Conservation (phyloP, 2,797 vertebrate genomes). For the Sebastes minor region DNA sequence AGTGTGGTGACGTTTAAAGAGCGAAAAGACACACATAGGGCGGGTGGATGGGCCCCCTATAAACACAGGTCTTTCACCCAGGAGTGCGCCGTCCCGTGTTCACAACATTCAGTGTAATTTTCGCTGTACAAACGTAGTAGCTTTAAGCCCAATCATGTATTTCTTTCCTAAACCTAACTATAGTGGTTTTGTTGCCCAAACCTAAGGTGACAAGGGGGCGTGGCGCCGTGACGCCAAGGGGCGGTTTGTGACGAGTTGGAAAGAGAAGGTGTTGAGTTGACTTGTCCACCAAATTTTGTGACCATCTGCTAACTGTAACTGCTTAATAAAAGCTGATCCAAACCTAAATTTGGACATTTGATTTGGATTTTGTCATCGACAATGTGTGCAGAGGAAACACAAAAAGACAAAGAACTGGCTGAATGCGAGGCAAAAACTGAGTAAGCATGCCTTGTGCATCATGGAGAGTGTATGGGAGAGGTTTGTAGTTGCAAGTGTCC, state of each 20-base stretch:
- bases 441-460: not conserved
- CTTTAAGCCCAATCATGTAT: not conserved
- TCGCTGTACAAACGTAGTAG: not conserved
- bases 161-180: not conserved
- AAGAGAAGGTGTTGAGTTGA: not conserved
- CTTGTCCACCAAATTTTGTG: not conserved
- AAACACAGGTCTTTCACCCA: not conserved
- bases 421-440: not conserved
- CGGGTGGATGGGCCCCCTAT: not conserved
- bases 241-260: not conserved
- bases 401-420: not conserved
- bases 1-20: not conserved
- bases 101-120: no score
- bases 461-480: not conserved
- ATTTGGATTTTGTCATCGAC: not conserved
- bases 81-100: not conserved
- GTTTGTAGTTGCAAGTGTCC: not conserved
- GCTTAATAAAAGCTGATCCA: slow-evolving; percentile 2
- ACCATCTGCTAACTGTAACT: slow-evolving; percentile 1
- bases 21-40: not conserved
- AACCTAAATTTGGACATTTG: slow-evolving; percentile 16
- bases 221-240: no score
- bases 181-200: not conserved
- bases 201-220: not conserved
- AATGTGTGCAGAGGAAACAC: not conserved